A percentile compares a stretch with the other conserved stretches of the same genome.
These are phyloP conservation scores for Drosophila infuscata DNA, from an alignment of 2,888 invertebrate species.

Conservation along the genomic window DNA sequence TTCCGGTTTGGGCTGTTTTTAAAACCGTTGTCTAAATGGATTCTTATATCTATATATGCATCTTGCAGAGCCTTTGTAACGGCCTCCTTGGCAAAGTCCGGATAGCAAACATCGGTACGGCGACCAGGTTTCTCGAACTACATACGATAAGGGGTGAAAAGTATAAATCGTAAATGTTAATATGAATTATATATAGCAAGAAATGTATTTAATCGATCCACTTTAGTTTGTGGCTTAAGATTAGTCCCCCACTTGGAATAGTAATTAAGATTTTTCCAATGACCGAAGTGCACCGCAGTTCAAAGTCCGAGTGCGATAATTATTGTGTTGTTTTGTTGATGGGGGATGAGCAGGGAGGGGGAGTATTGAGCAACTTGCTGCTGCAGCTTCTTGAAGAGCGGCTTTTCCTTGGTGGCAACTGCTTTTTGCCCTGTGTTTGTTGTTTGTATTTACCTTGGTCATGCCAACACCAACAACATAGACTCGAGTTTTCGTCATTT, in stretches of 20 bases:
- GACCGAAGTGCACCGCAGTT: slow-evolving; percentile 64
- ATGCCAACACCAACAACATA: slow-evolving; percentile 98
- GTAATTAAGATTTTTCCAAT: slow-evolving; percentile 25
- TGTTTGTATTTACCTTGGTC: slow-evolving; percentile 92
- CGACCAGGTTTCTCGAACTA: slow-evolving; percentile 97
- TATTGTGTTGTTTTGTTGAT: slow-evolving; percentile 2
- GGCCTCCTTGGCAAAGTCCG: slow-evolving; percentile 97
- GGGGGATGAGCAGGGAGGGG: neutral
- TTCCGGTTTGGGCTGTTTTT: slow-evolving; percentile 27
- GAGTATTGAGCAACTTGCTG: slow-evolving; percentile 17
- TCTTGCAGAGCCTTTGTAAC: slow-evolving; percentile 94
- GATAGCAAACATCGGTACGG: slow-evolving; percentile 94
- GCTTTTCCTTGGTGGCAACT: slow-evolving; percentile 10
- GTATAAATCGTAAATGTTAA: slow-evolving; percentile 8
- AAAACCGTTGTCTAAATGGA: slow-evolving; percentile 5
- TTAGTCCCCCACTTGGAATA: slow-evolving; percentile 36
- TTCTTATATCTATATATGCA: slow-evolving; percentile 85
- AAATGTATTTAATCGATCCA: slow-evolving; percentile 33
- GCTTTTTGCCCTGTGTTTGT: neutral
- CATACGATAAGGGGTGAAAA: slow-evolving; percentile 69
- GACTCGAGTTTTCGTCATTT: slow-evolving; percentile 86
- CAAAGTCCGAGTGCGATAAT: slow-evolving; percentile 63
- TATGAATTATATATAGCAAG: slow-evolving; percentile 12
- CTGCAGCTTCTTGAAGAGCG: slow-evolving; percentile 17
- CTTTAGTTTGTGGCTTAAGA: slow-evolving; percentile 36